Evolutionary conservation across 2,888 invertebrate genomes (phyloP), one percentile per base, ranked within the genome.

Genomic region (Zhengitettix transpicula): DNA sequence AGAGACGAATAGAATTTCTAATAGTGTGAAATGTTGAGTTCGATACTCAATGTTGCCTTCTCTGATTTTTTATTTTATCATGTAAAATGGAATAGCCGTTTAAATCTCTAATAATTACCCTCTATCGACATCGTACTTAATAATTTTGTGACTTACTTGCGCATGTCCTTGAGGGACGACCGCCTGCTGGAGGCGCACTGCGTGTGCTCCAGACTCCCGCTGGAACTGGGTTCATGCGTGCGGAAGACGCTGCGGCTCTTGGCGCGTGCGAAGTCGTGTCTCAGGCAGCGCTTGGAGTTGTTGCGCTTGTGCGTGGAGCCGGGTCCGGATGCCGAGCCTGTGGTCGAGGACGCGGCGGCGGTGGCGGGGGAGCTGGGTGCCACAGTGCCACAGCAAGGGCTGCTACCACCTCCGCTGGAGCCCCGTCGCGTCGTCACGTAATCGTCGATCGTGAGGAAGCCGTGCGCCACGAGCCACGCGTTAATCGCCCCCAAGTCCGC

Each of bases 81-180:
- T 11, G 12, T 44, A 11, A 10, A 44, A 10, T 44, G 10, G 44
- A 44, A 44, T 11, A 44, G 12, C 12, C 10, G 12, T 44, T 12
- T 10, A 44, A 44, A 12, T 11, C 12, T 44, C 10, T 44, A 44
- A 11, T 11, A 12, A 44, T 44, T 11, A 44, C 10, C 12, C 10
- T 11, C 44, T 44, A 44, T 44, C 12, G 12, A 44, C 15, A 55
- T 55, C 12, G 9, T 10, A 11, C 1, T 40, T 12, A 47, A 8
- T 47, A 47, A 47, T 47, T 44, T 2, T 47, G 17, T n/a, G 12
- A 65, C 68, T 67, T 60, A 69, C 69, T 76, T 77, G 55, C 77
- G 68, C 75, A 77, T 75, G 64, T 76, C 77, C 65, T 76, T 76
- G 52, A 77, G 67, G 58, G 74, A 75, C 59, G 72, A 74, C 56